Evolutionary conservation across 2,113 vertebrate genomes (phyloP).

Genomic region (Oncorhynchus masou): DNA sequence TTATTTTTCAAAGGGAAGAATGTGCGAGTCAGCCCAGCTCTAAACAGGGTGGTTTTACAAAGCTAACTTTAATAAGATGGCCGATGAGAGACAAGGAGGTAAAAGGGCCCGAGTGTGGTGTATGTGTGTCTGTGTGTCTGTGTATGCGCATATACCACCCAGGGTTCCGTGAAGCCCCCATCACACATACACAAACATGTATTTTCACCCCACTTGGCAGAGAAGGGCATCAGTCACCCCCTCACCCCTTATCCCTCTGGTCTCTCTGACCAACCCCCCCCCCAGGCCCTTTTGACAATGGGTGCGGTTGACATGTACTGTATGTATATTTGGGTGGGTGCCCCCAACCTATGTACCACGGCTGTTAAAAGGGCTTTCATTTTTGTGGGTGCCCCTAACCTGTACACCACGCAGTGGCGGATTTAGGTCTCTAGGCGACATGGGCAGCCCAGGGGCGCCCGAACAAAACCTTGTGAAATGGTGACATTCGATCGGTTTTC

Average conservation of each 20-base stretch:
- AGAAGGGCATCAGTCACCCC: not conserved
- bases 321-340: constrained; percentile 29
- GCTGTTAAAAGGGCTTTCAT: too few species aligned
- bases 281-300: too few species aligned
- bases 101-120: constrained; percentile 20
- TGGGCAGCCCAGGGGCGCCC: too few species aligned
- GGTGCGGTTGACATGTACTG: not conserved
- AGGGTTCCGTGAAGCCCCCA: not conserved
- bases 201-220: not conserved
- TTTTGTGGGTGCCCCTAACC: constrained; percentile 2
- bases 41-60: constrained; percentile 60
- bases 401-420: too few species aligned
- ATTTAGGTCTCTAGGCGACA: too few species aligned
- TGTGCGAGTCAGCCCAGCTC: constrained; percentile 35
- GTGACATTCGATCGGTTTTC: too few species aligned
- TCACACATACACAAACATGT: too few species aligned
- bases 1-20: constrained; percentile 62
- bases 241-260: too few species aligned
- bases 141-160: not conserved
- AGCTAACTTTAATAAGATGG: constrained; percentile 68
- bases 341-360: not conserved
- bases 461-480: too few species aligned
- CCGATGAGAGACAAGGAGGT: constrained; percentile 56
- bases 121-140: not conserved
- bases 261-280: too few species aligned